Percentiles rank a stretch among this genome's conserved stretches.
Conservation (phyloP, 2,797 vertebrate genomes). For the Mionectes olivaceus region DNA sequence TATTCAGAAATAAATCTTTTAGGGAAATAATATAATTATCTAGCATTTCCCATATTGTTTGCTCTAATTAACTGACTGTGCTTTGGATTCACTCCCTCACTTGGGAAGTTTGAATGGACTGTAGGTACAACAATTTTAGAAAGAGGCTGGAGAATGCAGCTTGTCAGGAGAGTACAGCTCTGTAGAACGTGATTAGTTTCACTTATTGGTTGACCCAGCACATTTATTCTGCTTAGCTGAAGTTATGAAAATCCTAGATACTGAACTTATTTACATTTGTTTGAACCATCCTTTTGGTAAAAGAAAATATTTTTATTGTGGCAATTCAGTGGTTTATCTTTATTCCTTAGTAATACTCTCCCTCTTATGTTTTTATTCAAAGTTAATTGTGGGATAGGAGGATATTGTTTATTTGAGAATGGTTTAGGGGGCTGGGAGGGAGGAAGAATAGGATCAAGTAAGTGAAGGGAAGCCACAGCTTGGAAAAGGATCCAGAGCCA, state of each 20-base stretch:
- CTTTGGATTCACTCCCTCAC: background rate
- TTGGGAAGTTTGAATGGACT: background rate
- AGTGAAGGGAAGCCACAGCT: background rate
- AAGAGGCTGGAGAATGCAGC: background rate
- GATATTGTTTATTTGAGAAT: background rate
- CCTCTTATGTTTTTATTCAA: background rate
- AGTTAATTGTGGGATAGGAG: background rate
- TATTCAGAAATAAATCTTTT: slow-evolving; percentile 27
- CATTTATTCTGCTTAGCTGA: background rate
- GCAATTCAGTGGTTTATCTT: background rate
- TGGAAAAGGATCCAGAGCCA: background rate
- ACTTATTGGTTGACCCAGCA: background rate
- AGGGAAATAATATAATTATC: slow-evolving; percentile 26
- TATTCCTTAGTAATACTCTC: background rate
- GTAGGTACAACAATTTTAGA: background rate
- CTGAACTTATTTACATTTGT: background rate
- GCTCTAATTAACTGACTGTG: background rate
- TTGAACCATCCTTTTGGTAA: background rate
- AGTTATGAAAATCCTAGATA: background rate
- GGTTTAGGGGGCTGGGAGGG: background rate
- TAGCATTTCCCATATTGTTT: background rate
- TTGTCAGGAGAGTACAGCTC: background rate
- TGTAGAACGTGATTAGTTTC: background rate
- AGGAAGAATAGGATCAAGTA: background rate
- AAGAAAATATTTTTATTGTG: background rate